Evolutionary conservation across 2,888 invertebrate genomes (phyloP).

Genomic region (Ophraella communa): DNA sequence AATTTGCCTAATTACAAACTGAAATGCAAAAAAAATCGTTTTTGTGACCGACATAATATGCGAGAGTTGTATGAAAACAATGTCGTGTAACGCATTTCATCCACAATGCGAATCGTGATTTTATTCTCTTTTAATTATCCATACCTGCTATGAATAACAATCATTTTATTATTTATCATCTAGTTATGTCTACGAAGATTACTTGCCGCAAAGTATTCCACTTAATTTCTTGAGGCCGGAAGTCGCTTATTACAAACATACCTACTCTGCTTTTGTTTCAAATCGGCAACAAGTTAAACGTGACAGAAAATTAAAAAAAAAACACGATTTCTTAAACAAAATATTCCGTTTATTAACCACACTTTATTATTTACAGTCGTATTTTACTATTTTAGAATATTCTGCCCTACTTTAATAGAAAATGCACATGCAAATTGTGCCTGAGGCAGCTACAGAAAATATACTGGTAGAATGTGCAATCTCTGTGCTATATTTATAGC

Average conservation of each 20-base stretch:
- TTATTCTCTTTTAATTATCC: conserved; percentile 11
- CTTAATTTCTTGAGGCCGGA: conserved; percentile 17
- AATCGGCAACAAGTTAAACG: conserved; percentile 5
- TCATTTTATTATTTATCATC: conserved; percentile 14
- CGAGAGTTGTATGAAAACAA: neutral
- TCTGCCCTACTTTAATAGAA: too few relatives aligned
- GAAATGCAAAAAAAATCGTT: neutral
- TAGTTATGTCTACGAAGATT: conserved; percentile 8
- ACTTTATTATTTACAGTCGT: too few relatives aligned
- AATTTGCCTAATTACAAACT: neutral
- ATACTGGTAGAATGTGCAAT: too few relatives aligned
- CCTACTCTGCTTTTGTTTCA: conserved; percentile 5
- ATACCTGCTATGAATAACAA: conserved; percentile 17
- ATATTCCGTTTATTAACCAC: too few relatives aligned
- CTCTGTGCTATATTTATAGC: too few relatives aligned
- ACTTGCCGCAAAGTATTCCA: neutral
- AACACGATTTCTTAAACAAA: too few relatives aligned
- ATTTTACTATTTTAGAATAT: too few relatives aligned
- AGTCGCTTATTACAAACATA: conserved; percentile 16
- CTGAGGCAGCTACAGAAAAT: too few relatives aligned
- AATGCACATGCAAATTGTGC: too few relatives aligned
- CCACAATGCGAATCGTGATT: conserved; percentile 17
- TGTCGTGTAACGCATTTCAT: neutral
- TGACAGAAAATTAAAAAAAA: neutral
- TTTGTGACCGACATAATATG: neutral